These are phyloP conservation scores for Ernsta delagoae DNA, from an alignment of 2,888 invertebrate genomes.

Conservation along the genomic window DNA sequence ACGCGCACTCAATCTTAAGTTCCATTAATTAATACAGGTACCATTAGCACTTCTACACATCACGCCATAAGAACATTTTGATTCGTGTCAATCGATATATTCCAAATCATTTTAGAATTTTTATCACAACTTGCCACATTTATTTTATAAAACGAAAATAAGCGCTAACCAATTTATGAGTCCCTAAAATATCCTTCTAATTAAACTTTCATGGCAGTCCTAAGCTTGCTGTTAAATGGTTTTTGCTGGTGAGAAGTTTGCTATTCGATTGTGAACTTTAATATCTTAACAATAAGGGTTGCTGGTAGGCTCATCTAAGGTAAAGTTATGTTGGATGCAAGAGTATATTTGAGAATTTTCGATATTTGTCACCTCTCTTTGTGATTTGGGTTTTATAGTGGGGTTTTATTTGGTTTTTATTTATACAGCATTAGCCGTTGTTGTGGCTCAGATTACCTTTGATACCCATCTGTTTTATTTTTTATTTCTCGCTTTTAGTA, in stretches of 20 bases:
- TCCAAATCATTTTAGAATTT: not conserved
- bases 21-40: too few relatives aligned
- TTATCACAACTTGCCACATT: conserved; percentile 1
- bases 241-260: not conserved
- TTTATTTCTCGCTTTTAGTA: conserved; percentile 17
- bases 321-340: not conserved
- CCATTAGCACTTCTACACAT: too few relatives aligned
- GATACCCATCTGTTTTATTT: conserved; percentile 7
- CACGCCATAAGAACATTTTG: not conserved
- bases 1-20: too few relatives aligned
- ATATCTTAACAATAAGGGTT: not conserved
- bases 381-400: conserved; percentile 18
- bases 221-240: conserved; percentile 6
- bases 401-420: conserved; percentile 23
- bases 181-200: conserved; percentile 22
- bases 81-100: not conserved
- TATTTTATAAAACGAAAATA: conserved; percentile 19
- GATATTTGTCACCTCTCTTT: conserved; percentile 28
- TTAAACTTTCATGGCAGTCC: conserved; percentile 28
- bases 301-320: too few relatives aligned
- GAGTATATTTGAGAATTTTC: conserved; percentile 21
- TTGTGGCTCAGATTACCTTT: conserved; percentile 14
- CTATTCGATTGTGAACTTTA: conserved; percentile 6
- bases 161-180: conserved; percentile 23
- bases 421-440: conserved; percentile 19